These are phyloP conservation scores for Tethya wilhelma DNA, from an alignment of 37 sponge, comb jelly and placozoan species.

Conservation along the genomic window DNA sequence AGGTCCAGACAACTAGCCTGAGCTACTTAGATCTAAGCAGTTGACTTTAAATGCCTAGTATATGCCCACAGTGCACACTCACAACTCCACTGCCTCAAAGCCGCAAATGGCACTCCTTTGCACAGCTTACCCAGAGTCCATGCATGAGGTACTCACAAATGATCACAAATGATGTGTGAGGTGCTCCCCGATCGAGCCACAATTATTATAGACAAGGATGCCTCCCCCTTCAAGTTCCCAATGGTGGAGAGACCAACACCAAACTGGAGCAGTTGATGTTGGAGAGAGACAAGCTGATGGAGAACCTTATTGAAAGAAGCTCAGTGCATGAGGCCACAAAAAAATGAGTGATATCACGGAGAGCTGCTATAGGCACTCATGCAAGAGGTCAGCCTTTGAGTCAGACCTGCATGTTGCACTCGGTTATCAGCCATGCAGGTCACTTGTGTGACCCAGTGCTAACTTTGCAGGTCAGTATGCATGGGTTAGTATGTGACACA, in stretches of 20 bases:
- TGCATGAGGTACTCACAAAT: neutral
- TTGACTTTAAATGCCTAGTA: no score
- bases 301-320: conserved; percentile 64
- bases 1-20: no score
- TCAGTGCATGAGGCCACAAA: conserved; percentile 27
- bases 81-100: neutral
- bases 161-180: conserved; percentile 47
- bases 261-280: conserved; percentile 78
- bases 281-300: conserved; percentile 78
- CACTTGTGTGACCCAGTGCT: no score
- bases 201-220: conserved; percentile 37
- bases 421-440: no score
- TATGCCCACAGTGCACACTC: no score
- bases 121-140: no score
- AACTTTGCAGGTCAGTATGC: no score
- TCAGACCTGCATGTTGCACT: no score
- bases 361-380: no score
- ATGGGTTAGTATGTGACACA: no score
- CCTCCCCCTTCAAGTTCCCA: conserved; percentile 49
- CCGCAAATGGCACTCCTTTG: neutral
- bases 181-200: conserved; percentile 62
- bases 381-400: no score
- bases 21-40: no score
- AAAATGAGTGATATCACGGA: conserved; percentile 56
- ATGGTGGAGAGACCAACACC: conserved; percentile 36